Conservation (phyloP, 2,888 invertebrate species). For the Oscheius sp. region DNA sequence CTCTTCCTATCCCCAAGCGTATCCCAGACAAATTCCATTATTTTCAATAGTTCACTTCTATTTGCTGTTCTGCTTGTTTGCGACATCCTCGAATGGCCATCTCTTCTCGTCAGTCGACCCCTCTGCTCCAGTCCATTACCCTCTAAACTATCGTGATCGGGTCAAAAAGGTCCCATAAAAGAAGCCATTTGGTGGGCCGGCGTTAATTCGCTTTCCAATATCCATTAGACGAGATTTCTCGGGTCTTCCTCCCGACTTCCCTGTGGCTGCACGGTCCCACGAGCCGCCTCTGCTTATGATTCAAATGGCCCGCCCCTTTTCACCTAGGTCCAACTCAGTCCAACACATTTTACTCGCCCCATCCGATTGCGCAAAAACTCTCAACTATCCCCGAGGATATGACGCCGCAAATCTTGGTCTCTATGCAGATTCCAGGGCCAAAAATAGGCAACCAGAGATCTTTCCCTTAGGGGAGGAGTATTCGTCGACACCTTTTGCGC, state of each 20-base stretch:
- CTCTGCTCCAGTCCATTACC: too few species aligned
- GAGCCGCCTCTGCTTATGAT: too few species aligned
- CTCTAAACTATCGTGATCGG: neutral
- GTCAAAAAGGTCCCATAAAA: neutral
- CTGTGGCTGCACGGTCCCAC: too few species aligned
- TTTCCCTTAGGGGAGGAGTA: neutral
- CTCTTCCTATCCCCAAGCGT: neutral
- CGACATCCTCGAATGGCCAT: neutral
- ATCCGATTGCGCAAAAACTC: too few species aligned
- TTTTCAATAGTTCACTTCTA: too few species aligned
- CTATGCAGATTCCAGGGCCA: neutral
- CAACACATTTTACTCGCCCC: too few species aligned
- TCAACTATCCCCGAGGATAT: too few species aligned
- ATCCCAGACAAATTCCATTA: neutral
- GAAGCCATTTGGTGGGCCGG: too few species aligned
- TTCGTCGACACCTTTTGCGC: neutral
- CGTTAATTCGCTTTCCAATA: conserved; percentile 12
- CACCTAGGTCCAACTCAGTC: too few species aligned
- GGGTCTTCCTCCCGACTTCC: too few species aligned
- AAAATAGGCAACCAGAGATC: conserved; percentile 12
- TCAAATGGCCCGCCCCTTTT: too few species aligned
- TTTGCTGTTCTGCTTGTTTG: neutral
- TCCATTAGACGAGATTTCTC: neutral
- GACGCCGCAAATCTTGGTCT: neutral
- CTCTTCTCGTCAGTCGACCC: neutral